Percentiles rank a stretch among this genome's conserved stretches.
phyloP scores from a whole-genome alignment of 2,113 vertebrate species.

The Panthera uncia region DNA sequence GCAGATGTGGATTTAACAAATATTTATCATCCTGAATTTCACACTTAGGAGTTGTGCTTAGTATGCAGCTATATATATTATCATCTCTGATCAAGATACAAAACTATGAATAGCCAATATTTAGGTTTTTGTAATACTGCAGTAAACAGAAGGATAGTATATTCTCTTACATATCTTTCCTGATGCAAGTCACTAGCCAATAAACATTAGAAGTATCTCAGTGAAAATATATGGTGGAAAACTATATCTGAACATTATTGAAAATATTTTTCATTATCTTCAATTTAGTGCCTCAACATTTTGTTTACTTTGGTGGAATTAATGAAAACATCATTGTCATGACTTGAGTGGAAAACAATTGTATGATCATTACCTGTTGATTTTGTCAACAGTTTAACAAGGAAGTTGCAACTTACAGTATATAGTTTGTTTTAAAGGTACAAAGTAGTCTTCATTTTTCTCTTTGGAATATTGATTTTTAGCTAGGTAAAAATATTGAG shows the following conservation, averaged over 20 bases:
- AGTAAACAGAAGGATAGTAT: background rate
- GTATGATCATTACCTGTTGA: background rate
- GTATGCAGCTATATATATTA: constrained; percentile 7
- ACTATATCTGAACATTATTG: background rate
- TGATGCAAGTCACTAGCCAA: background rate
- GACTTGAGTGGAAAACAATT: background rate
- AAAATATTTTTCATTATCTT: constrained; percentile 46
- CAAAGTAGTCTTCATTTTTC: constrained; percentile 44
- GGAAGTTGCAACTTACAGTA: background rate
- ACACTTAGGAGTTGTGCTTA: background rate
- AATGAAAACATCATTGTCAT: background rate
- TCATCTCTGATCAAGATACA: background rate
- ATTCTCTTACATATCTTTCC: background rate
- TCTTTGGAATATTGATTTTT: constrained; percentile 28
- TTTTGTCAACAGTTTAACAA: background rate
- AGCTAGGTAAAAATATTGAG: constrained; percentile 2
- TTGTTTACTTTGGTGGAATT: background rate
- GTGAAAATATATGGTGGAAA: background rate
- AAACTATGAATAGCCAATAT: background rate
- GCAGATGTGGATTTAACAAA: background rate
- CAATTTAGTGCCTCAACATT: background rate
- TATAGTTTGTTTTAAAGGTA: constrained; percentile 39
- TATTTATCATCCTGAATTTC: constrained; percentile 43
- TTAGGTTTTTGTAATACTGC: background rate
- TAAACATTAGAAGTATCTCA: background rate